A percentile compares a stretch with the other conserved stretches of the same genome.
phyloP scores from a whole-genome alignment of 2,113 vertebrate genomes.

The Phalacrocorax pelagicus region DNA sequence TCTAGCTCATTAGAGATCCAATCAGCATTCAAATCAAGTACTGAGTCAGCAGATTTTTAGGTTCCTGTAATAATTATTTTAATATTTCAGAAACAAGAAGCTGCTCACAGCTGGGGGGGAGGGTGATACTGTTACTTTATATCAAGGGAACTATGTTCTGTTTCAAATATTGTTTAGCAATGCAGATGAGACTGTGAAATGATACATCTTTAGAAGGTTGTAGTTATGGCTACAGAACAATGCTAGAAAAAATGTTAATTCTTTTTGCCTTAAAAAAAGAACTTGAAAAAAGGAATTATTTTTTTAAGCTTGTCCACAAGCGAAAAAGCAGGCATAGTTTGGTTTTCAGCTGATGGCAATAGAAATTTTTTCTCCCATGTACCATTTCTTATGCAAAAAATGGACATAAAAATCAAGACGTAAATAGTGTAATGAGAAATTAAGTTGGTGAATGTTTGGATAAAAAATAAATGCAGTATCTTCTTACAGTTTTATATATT shows the following conservation, averaged over 20 bases:
- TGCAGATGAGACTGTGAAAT: background rate
- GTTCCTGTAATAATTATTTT: constrained; percentile 2
- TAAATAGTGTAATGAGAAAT: background rate
- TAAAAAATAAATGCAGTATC: background rate
- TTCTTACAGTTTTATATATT: background rate
- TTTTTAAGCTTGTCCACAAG: background rate
- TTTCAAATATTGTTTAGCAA: constrained; percentile 33
- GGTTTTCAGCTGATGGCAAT: background rate
- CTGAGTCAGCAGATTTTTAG: constrained; percentile 39
- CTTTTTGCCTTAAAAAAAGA: background rate
- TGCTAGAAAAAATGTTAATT: background rate
- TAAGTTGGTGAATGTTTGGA: background rate
- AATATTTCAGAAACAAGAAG: background rate
- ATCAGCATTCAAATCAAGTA: constrained; percentile 9
- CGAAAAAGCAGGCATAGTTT: background rate
- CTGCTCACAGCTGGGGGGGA: background rate
- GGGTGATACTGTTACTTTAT: background rate
- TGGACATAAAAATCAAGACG: background rate
- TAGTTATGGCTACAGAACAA: background rate
- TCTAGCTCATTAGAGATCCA: constrained; percentile 21
- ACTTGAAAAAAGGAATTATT: accelerated
- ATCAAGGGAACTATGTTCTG: background rate
- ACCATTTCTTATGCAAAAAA: background rate
- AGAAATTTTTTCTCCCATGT: background rate
- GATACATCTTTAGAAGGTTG: background rate